Conservation (phyloP, 2,797 vertebrate species). For the Octomys mimax region DNA sequence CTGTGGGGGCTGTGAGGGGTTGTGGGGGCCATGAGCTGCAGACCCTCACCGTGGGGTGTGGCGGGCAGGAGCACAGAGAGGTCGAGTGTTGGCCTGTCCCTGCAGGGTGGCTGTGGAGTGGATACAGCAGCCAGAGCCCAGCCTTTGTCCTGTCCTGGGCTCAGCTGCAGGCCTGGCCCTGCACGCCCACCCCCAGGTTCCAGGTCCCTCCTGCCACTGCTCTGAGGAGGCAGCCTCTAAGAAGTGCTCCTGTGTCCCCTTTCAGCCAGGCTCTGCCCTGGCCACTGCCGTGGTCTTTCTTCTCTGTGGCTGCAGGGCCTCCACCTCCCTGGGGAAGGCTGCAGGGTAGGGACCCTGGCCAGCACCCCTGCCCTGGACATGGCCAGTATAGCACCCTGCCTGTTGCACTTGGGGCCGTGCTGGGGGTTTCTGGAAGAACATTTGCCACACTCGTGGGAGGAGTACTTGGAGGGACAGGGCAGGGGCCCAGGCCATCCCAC, state of each 20-base stretch:
- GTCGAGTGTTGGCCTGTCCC: background rate
- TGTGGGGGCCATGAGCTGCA: too few species aligned
- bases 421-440: background rate
- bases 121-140: background rate
- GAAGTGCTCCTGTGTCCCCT: background rate
- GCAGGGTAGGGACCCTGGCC: background rate
- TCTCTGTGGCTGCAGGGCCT: background rate
- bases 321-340: background rate
- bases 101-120: background rate
- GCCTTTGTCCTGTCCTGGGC: too few species aligned
- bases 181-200: background rate
- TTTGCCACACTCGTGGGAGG: background rate
- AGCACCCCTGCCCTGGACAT: background rate
- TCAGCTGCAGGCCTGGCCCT: too few species aligned
- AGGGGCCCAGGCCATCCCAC: background rate
- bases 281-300: background rate
- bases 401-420: fast-evolving
- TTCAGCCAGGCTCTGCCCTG: background rate
- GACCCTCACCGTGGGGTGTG: too few species aligned
- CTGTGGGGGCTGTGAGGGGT: too few species aligned
- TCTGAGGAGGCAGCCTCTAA: background rate
- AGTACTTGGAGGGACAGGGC: background rate
- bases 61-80: background rate
- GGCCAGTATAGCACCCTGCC: background rate
- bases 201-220: background rate